phyloP scores from a whole-genome alignment of 2,113 vertebrate species.

The Caracal caracal region DNA sequence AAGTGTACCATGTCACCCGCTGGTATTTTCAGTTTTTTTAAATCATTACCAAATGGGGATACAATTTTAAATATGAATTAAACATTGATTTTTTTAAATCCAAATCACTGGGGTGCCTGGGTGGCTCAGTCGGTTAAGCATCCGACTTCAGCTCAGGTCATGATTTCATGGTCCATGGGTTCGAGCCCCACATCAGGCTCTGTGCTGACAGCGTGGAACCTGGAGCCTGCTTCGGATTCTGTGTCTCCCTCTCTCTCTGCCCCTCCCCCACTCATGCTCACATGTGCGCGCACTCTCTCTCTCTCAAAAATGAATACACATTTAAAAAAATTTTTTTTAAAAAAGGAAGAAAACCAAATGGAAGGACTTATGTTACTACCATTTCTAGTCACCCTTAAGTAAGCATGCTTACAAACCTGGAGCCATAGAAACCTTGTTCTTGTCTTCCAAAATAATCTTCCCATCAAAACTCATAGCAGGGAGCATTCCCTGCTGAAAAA shows the following conservation, averaged over 20 bases:
- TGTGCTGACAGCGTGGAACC: no score
- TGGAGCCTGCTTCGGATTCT: no score
- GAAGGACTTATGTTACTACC: not conserved
- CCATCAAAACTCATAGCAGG: conserved; percentile 95
- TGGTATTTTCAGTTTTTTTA: not conserved
- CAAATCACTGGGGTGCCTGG: not conserved
- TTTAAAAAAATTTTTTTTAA: no score
- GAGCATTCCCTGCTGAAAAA: conserved; percentile 99
- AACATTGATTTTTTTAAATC: not conserved
- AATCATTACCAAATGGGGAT: not conserved
- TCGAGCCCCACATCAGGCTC: no score
- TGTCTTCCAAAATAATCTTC: conserved; percentile 95
- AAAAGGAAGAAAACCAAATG: not conserved
- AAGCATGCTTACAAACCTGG: conserved; percentile 88
- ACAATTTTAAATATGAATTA: not conserved
- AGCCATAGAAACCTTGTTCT: conserved; percentile 95
- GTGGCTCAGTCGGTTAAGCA: no score
- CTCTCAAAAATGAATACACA: no score
- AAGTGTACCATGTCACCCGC: not conserved
- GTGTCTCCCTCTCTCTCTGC: no score
- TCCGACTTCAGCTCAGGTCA: no score
- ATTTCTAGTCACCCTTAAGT: not conserved
- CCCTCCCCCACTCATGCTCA: no score
- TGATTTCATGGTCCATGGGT: no score
- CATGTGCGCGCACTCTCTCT: no score